Percentiles rank a stretch among this genome's conserved stretches.
These are phyloP conservation scores for Leptopilina boulardi DNA, from an alignment of 1,140 invertebrate species.

Conservation along the genomic window DNA sequence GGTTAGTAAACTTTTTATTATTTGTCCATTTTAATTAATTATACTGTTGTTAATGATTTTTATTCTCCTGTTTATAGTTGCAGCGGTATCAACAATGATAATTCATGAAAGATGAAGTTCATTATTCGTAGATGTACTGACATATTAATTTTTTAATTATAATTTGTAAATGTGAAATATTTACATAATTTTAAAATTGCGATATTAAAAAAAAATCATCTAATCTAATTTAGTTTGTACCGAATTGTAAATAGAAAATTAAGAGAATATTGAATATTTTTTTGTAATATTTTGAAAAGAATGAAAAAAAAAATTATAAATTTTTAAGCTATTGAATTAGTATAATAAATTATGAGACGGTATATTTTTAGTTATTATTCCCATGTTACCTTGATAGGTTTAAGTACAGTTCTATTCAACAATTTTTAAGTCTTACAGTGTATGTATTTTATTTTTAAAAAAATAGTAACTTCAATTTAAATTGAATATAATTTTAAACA, in stretches of 20 bases:
- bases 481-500: no score
- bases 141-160: no score
- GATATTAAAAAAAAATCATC: no score
- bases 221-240: no score
- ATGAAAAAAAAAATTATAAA: no score
- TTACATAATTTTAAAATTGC: no score
- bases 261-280: no score
- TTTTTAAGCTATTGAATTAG: no score
- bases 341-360: not conserved
- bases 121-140: not conserved
- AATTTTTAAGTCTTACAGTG: not conserved
- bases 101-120: not conserved
- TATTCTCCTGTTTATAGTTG: not conserved
- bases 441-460: not conserved
- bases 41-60: not conserved
- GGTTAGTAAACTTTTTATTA: conserved; percentile 45
- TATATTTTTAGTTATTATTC: not conserved
- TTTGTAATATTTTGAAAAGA: no score
- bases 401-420: not conserved
- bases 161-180: no score
- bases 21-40: not conserved
- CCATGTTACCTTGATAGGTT: not conserved
- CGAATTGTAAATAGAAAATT: no score
- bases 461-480: no score
- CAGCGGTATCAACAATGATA: not conserved